Percentiles rank a stretch among this genome's conserved stretches.
Conservation (phyloP, 2,888 invertebrate species). For the Drosophila birchii region DNA sequence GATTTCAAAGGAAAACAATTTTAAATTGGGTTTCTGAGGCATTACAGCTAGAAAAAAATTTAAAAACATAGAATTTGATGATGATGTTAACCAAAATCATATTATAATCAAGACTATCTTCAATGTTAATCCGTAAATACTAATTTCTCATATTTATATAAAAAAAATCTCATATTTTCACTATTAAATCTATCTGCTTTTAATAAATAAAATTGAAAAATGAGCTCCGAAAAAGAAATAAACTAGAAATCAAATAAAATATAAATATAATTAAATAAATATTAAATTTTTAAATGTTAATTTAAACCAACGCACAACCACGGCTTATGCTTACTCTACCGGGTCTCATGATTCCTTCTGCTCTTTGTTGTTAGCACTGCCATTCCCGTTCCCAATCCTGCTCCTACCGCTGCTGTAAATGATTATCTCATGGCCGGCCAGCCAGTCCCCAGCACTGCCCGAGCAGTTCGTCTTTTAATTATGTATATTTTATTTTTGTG, state of each 20-base stretch:
- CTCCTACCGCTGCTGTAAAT: constrained; percentile 24
- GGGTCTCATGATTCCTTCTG: constrained; percentile 1
- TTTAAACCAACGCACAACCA: background rate
- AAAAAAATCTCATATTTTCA: background rate
- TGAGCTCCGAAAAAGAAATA: background rate
- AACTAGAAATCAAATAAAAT: background rate
- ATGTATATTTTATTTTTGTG: constrained; percentile 60
- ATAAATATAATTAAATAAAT: background rate
- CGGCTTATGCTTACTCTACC: background rate
- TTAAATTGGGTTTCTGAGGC: background rate
- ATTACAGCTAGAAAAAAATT: too few species aligned
- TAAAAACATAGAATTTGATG: background rate
- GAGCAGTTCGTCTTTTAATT: constrained; percentile 47
- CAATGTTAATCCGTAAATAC: too few species aligned
- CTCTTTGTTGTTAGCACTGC: background rate
- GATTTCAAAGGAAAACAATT: background rate
- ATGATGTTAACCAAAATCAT: background rate
- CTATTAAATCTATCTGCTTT: background rate
- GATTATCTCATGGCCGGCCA: constrained; percentile 31
- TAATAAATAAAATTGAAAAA: background rate
- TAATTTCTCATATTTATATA: background rate
- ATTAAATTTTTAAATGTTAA: background rate
- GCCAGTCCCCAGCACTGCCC: constrained; percentile 25
- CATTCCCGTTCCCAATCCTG: background rate
- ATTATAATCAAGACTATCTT: background rate